A percentile compares a stretch with the other conserved stretches of the same genome.
phyloP scores from a whole-genome alignment of 1,140 invertebrate species.

The Heliconius hewitsoni region DNA sequence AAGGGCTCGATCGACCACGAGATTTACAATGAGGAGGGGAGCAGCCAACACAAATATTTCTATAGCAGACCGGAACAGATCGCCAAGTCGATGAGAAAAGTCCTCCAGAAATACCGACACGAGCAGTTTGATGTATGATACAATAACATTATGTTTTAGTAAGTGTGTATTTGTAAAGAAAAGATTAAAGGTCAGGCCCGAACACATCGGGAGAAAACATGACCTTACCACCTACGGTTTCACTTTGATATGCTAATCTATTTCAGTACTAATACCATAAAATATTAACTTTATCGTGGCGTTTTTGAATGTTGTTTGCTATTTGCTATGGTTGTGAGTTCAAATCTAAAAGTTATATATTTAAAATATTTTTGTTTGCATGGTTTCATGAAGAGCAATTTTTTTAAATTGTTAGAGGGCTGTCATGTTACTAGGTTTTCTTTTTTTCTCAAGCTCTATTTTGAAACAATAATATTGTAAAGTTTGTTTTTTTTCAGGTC shows the following conservation, averaged over 20 bases:
- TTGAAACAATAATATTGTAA: neutral
- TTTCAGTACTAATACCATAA: neutral
- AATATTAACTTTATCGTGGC: neutral
- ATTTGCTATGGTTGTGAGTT: neutral
- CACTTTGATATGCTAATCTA: neutral
- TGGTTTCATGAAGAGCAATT: neutral
- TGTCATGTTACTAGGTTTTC: neutral
- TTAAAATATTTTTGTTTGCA: too few species aligned
- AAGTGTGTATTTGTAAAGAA: slow-evolving; percentile 13
- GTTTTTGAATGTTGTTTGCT: neutral
- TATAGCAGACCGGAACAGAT: slow-evolving; percentile 81
- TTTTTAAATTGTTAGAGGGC: too few species aligned
- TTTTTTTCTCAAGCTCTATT: too few species aligned
- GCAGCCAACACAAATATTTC: slow-evolving; percentile 83
- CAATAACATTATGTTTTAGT: slow-evolving; percentile 21
- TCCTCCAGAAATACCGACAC: slow-evolving; percentile 64
- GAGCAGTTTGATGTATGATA: slow-evolving; percentile 61
- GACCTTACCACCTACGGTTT: neutral
- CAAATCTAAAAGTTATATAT: neutral
- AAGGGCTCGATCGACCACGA: slow-evolving; percentile 78
- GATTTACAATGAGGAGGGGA: slow-evolving; percentile 82
- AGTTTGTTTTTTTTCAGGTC: slow-evolving; percentile 1
- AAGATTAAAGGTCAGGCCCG: neutral
- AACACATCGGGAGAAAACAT: neutral
- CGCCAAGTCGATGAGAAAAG: slow-evolving; percentile 77